Evolutionary conservation across 1,140 invertebrate genomes (phyloP).

Genomic region (Pogonomyrmex californicus): DNA sequence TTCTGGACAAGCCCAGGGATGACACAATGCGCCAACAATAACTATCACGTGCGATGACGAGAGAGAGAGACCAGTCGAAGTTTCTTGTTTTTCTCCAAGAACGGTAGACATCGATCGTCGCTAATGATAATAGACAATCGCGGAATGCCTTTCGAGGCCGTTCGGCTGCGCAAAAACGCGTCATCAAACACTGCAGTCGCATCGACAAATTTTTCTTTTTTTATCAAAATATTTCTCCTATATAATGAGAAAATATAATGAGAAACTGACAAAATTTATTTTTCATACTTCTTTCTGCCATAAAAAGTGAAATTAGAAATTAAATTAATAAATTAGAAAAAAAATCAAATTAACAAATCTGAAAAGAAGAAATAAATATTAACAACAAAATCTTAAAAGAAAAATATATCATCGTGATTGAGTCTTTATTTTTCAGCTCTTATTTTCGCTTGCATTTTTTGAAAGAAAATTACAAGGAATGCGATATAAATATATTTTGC

Average conservation of each 20-base stretch:
- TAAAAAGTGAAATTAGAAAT: not conserved
- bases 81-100: conserved; percentile 39
- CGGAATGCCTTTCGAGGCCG: conserved; percentile 51
- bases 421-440: no score
- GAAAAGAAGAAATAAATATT: not conserved
- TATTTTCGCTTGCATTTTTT: no score
- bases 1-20: conserved; percentile 76
- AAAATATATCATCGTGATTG: no score
- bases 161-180: not conserved
- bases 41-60: conserved; percentile 50
- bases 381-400: not conserved
- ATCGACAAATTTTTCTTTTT: not conserved
- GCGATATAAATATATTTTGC: no score
- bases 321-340: not conserved
- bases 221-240: not conserved
- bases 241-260: not conserved
- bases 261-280: not conserved
- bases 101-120: conserved; percentile 19
- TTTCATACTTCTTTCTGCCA: not conserved
- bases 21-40: conserved; percentile 74
- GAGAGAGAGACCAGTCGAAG: not conserved
- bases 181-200: not conserved
- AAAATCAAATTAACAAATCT: not conserved
- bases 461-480: no score
- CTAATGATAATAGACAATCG: conserved; percentile 38